These are phyloP conservation scores for Melospiza melodia DNA, from an alignment of 2,113 vertebrate species.

Conservation along the genomic window DNA sequence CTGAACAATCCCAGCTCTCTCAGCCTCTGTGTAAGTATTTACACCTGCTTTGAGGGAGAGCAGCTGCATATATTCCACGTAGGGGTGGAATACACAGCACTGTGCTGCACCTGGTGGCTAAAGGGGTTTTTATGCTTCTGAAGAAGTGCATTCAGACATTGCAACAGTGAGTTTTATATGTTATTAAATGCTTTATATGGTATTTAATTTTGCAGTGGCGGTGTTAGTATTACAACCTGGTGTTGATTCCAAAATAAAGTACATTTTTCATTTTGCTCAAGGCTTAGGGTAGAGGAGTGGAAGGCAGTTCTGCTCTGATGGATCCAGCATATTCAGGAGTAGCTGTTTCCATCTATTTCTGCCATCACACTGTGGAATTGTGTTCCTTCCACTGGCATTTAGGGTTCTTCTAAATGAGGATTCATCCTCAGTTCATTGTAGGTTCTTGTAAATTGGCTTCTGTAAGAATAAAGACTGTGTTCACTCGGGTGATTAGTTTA, in stretches of 20 bases:
- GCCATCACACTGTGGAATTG: fast-evolving
- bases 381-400: neutral
- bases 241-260: neutral
- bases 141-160: neutral
- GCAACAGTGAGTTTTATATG: neutral
- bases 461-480: neutral
- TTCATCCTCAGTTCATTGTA: neutral
- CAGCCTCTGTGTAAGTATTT: fast-evolving
- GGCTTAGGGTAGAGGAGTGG: neutral
- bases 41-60: neutral
- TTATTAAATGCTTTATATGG: neutral
- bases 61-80: fast-evolving
- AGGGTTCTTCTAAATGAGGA: neutral
- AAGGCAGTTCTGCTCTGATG: neutral
- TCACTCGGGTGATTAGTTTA: neutral
- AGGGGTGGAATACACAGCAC: too few species aligned
- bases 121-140: neutral
- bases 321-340: neutral
- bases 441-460: neutral
- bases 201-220: neutral
- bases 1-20: neutral
- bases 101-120: neutral
- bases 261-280: neutral
- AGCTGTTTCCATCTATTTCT: neutral
- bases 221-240: neutral